These are phyloP conservation scores for Vulpes ferrilata DNA, from an alignment of 2,113 vertebrate genomes.

Conservation along the genomic window DNA sequence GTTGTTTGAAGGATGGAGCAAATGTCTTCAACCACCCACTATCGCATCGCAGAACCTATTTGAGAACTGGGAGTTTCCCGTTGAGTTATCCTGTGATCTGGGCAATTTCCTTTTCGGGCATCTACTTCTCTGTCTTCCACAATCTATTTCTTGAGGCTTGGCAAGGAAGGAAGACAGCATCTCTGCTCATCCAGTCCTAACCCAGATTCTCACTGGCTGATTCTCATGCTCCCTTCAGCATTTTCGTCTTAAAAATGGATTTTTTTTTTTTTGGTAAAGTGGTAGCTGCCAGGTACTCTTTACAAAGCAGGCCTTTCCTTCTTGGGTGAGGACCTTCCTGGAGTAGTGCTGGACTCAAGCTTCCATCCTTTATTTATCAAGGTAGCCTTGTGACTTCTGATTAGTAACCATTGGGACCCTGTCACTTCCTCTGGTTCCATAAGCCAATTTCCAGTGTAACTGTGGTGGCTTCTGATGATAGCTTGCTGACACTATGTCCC, in stretches of 20 bases:
- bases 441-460: not conserved
- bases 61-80: not conserved
- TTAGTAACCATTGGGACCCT: not conserved
- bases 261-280: too few species aligned
- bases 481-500: not conserved
- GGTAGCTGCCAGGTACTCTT: not conserved
- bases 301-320: slow-evolving; percentile 3
- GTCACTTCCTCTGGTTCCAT: not conserved
- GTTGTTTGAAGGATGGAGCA: slow-evolving; percentile 11
- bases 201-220: not conserved
- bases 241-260: not conserved
- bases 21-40: not conserved
- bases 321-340: not conserved
- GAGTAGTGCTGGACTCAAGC: not conserved
- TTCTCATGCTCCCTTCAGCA: not conserved
- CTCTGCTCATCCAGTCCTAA: not conserved
- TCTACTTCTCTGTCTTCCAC: not conserved
- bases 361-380: not conserved
- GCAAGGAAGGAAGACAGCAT: not conserved
- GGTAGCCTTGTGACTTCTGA: not conserved
- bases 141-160: not conserved
- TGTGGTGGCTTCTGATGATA: not conserved
- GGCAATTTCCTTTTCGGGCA: not conserved
- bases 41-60: not conserved
- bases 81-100: not conserved